A percentile compares a stretch with the other conserved stretches of the same genome.
These are phyloP conservation scores for Phylloscopus trochilus DNA, from an alignment of 2,113 vertebrate genomes.

Conservation along the genomic window DNA sequence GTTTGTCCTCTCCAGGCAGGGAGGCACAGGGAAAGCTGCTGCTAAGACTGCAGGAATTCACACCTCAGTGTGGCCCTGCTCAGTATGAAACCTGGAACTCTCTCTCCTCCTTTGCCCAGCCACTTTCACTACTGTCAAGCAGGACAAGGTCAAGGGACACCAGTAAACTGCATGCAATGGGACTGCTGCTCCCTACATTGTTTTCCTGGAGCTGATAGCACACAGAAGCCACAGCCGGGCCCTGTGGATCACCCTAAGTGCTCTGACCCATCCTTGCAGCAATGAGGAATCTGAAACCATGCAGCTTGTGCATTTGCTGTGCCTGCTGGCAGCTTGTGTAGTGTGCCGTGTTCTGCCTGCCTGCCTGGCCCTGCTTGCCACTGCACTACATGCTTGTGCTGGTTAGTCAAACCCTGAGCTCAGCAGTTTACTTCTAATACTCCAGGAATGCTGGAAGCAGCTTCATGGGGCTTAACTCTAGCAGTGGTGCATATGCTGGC, in stretches of 20 bases:
- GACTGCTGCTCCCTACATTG: neutral
- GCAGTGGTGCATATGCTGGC: neutral
- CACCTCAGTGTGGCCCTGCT: neutral
- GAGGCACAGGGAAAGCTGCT: neutral
- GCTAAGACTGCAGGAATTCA: neutral
- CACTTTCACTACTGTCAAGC: neutral
- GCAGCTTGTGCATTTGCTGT: neutral
- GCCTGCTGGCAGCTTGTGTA: neutral
- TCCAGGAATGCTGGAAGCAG: constrained; percentile 9
- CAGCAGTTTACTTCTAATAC: neutral
- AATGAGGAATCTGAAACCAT: fast-evolving
- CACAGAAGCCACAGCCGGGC: neutral
- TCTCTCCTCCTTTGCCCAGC: neutral
- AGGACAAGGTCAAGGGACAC: neutral
- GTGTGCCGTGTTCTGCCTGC: neutral
- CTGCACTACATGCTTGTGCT: neutral
- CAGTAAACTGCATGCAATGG: neutral
- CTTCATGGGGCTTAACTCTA: neutral
- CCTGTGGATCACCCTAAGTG: neutral
- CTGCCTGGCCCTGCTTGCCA: neutral
- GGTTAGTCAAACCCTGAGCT: neutral
- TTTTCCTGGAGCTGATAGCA: neutral
- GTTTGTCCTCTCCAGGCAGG: neutral
- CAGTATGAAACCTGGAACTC: neutral
- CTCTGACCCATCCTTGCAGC: neutral